These are phyloP conservation scores for Hypomesus transpacificus DNA, from an alignment of 2,113 vertebrate species.

Conservation along the genomic window DNA sequence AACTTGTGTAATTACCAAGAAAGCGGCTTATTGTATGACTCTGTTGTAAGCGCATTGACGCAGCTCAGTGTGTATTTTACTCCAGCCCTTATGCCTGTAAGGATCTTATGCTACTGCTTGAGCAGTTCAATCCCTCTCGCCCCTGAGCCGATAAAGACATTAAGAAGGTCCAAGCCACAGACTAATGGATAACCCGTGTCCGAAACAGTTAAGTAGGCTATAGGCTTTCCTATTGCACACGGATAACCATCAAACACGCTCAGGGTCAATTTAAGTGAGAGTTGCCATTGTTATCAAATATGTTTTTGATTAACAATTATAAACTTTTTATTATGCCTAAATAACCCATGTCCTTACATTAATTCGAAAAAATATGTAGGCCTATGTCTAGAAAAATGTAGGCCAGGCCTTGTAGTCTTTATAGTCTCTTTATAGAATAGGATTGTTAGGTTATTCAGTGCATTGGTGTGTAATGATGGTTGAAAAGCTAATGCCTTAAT, in stretches of 20 bases:
- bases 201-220: background rate
- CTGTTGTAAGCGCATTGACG: constrained; percentile 70
- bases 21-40: constrained; percentile 71
- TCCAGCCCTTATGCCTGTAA: constrained; percentile 65
- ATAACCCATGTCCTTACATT: background rate
- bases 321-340: background rate
- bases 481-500: too few relatives aligned
- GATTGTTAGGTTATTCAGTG: too few relatives aligned
- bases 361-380: too few relatives aligned
- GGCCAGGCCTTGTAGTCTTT: too few relatives aligned
- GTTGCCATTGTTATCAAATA: too few relatives aligned
- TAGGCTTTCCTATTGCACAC: too few relatives aligned
- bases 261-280: background rate
- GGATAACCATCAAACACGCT: background rate
- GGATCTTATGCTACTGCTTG: constrained; percentile 65
- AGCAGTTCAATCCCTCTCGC: constrained; percentile 60
- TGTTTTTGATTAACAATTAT: too few relatives aligned
- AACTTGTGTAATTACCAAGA: constrained; percentile 75
- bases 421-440: too few relatives aligned
- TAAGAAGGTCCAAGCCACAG: constrained; percentile 45
- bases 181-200: background rate
- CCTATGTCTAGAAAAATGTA: too few relatives aligned
- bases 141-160: constrained; percentile 66
- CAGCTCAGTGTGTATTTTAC: constrained; percentile 61
- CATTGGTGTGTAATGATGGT: too few relatives aligned